Percentiles rank a stretch among this genome's conserved stretches.
These are phyloP conservation scores for Montipora cactus DNA, from an alignment of 64 coral and sea anemone species.

Conservation along the genomic window DNA sequence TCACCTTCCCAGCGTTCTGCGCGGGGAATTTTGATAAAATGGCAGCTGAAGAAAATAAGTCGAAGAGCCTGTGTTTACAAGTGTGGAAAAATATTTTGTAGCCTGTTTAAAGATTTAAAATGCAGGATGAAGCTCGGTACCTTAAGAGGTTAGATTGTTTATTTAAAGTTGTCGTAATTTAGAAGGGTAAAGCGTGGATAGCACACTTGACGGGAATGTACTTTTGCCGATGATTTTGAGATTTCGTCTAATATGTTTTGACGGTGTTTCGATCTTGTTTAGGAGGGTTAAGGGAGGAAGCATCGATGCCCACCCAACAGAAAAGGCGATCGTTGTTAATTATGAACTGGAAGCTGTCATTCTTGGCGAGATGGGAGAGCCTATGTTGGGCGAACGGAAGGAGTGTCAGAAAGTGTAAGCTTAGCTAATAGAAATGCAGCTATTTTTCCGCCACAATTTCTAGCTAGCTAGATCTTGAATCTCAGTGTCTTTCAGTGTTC, in stretches of 20 bases:
- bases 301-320: conserved; percentile 98
- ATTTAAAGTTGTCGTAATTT: not conserved
- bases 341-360: conserved; percentile 99
- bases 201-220: not conserved
- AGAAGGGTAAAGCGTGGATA: not conserved
- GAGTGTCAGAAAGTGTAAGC: conserved; percentile 99
- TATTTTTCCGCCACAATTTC: not conserved
- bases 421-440: not conserved
- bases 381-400: conserved; percentile 97
- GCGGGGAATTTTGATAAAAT: not conserved
- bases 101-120: not conserved
- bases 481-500: no score
- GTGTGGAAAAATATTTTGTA: not conserved
- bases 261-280: not conserved
- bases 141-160: conserved; percentile 1
- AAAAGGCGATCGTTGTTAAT: conserved; percentile 98
- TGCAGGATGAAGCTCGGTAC: conserved; percentile 46
- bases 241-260: not conserved
- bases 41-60: conserved; percentile 26
- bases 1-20: conserved; percentile 6
- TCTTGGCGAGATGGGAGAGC: conserved; percentile 98
- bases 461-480: not conserved
- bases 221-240: not conserved
- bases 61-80: not conserved
- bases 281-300: conserved; percentile 94